Evolutionary conservation across 2,888 invertebrate species (phyloP).

Genomic region (Pelosia muscerda): DNA sequence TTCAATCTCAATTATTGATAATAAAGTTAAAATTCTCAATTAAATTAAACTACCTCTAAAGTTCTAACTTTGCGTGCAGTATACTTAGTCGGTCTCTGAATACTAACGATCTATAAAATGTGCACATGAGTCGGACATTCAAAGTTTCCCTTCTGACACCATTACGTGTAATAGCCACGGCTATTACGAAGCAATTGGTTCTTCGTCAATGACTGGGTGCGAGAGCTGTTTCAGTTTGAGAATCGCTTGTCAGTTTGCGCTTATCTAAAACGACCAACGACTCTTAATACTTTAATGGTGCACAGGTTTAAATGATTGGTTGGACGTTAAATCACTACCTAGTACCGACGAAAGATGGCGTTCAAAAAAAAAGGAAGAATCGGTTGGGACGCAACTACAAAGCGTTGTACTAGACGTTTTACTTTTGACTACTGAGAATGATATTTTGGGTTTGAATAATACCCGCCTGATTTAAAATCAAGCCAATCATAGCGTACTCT

Average conservation of each 20-base stretch:
- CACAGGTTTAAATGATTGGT: neutral
- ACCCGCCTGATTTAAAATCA: neutral
- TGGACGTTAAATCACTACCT: neutral
- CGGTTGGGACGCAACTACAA: neutral
- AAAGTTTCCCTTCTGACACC: conserved; percentile 50
- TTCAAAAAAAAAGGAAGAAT: too few relatives aligned
- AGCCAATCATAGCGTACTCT: neutral
- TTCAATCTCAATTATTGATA: too few relatives aligned
- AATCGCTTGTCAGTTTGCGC: conserved; percentile 4
- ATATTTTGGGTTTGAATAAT: too few relatives aligned
- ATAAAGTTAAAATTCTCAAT: conserved; percentile 16
- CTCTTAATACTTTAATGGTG: neutral
- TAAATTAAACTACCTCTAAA: conserved; percentile 26
- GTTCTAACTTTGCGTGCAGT: conserved; percentile 51
- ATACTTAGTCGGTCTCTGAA: conserved; percentile 52
- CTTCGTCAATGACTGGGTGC: neutral
- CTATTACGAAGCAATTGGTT: neutral
- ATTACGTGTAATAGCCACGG: conserved; percentile 45
- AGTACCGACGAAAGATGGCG: neutral
- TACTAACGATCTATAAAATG: conserved; percentile 65
- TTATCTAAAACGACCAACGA: neutral
- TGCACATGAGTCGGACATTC: conserved; percentile 57
- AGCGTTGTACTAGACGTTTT: neutral
- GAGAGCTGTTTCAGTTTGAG: neutral
- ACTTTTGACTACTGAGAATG: neutral